These are phyloP conservation scores for Crioceris asparagi DNA, from an alignment of 2,888 invertebrate genomes.

Conservation along the genomic window DNA sequence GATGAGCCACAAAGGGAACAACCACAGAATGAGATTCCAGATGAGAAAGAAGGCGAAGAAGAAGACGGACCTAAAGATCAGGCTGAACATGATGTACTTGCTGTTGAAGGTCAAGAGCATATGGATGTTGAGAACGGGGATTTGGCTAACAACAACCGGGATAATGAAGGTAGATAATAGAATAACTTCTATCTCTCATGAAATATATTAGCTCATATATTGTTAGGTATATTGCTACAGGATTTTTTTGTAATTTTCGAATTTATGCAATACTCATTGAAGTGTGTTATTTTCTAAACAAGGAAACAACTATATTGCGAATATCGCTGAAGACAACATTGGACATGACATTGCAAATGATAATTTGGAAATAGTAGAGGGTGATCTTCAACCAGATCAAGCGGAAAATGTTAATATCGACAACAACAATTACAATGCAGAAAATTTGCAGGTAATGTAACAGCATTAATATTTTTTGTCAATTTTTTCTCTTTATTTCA, in stretches of 20 bases:
- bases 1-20: no score
- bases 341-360: conserved; percentile 8
- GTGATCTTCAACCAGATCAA: neutral
- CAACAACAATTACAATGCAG: conserved; percentile 10
- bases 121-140: conserved; percentile 41
- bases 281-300: no score
- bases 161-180: conserved; percentile 40
- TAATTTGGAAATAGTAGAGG: neutral
- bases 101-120: no score
- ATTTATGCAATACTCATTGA: no score
- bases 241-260: no score
- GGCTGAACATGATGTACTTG: neutral
- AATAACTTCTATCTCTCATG: no score
- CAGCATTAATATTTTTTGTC: neutral
- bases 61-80: neutral
- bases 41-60: conserved; percentile 1
- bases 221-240: no score
- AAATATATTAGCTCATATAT: no score
- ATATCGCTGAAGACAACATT: conserved; percentile 2
- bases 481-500: neutral
- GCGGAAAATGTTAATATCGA: conserved; percentile 1
- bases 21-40: no score
- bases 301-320: conserved; percentile 17
- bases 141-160: conserved; percentile 43
- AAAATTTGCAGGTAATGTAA: neutral